phyloP scores from a whole-genome alignment of 2,888 invertebrate species.

The Acanthosepion pharaonis region DNA sequence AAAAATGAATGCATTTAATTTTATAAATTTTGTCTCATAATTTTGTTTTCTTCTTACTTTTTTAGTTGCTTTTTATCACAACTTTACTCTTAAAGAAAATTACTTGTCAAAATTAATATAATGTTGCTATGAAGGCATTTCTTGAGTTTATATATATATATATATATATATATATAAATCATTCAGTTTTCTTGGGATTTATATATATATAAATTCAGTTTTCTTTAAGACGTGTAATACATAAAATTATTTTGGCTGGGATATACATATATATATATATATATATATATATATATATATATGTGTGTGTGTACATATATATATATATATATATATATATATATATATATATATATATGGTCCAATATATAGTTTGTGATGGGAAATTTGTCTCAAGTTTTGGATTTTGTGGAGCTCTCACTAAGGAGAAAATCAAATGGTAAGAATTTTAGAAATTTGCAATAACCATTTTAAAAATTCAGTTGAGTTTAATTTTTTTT shows the following conservation, averaged over 20 bases:
- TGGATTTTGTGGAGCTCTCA: background rate
- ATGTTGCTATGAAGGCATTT: background rate
- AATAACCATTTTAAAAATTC: background rate
- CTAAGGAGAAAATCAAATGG: background rate
- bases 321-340: too few species aligned
- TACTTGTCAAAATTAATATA: too few species aligned
- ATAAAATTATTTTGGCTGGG: background rate
- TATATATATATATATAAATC: too few species aligned
- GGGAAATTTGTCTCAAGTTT: constrained; percentile 16
- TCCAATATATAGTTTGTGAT: background rate
- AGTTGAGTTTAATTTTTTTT: background rate
- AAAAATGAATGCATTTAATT: too few species aligned
- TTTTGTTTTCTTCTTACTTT: too few species aligned
- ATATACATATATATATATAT: background rate
- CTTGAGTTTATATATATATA: background rate
- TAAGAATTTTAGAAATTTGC: background rate
- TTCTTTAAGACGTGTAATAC: background rate
- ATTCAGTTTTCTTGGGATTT: background rate
- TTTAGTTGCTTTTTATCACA: too few species aligned
- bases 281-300: too few species aligned
- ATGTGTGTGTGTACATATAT: background rate
- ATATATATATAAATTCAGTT: background rate
- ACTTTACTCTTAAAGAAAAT: too few species aligned
- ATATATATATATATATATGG: background rate
- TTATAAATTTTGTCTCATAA: too few species aligned